phyloP scores from a whole-genome alignment of 2,888 invertebrate genomes.

The Agrilus mali region DNA sequence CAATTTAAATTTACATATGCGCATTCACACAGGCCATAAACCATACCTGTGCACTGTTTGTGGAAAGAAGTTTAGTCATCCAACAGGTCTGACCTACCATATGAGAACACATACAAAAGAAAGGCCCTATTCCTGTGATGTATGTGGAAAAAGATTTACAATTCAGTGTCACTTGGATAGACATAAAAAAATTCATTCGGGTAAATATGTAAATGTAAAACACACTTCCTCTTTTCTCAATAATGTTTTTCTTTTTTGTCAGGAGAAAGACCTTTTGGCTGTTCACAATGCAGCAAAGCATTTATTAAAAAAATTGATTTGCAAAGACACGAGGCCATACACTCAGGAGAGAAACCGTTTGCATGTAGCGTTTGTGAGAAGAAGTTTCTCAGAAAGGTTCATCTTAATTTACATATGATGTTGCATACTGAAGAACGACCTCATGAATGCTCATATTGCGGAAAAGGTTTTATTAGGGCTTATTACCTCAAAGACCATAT shows the following conservation, averaged over 20 bases:
- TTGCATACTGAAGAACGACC: slow-evolving; percentile 24
- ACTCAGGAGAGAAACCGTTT: slow-evolving; percentile 21
- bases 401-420: slow-evolving; percentile 24
- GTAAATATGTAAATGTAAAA: slow-evolving; percentile 6
- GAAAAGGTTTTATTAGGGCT: slow-evolving; percentile 24
- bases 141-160: slow-evolving; percentile 23
- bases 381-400: slow-evolving; percentile 21
- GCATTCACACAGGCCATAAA: slow-evolving; percentile 14
- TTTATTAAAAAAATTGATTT: slow-evolving; percentile 24
- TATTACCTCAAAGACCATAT: slow-evolving; percentile 24
- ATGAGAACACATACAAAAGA: slow-evolving; percentile 24
- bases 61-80: slow-evolving; percentile 17
- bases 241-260: slow-evolving; percentile 3
- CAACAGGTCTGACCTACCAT: slow-evolving; percentile 17
- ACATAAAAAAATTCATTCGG: slow-evolving; percentile 24
- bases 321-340: slow-evolving; percentile 24
- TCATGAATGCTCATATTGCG: slow-evolving; percentile 22
- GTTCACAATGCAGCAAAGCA: slow-evolving; percentile 21
- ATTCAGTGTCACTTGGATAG: slow-evolving; percentile 24
- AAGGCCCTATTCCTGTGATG: slow-evolving; percentile 23
- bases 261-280: slow-evolving; percentile 23
- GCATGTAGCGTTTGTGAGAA: slow-evolving; percentile 21
- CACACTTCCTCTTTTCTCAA: too few species aligned
- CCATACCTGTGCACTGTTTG: slow-evolving; percentile 18
- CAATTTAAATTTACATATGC: slow-evolving; percentile 14